A percentile compares a stretch with the other conserved stretches of the same genome.
Evolutionary conservation across 2,888 invertebrate species (phyloP).

Genomic region (Phaedon cochleariae): DNA sequence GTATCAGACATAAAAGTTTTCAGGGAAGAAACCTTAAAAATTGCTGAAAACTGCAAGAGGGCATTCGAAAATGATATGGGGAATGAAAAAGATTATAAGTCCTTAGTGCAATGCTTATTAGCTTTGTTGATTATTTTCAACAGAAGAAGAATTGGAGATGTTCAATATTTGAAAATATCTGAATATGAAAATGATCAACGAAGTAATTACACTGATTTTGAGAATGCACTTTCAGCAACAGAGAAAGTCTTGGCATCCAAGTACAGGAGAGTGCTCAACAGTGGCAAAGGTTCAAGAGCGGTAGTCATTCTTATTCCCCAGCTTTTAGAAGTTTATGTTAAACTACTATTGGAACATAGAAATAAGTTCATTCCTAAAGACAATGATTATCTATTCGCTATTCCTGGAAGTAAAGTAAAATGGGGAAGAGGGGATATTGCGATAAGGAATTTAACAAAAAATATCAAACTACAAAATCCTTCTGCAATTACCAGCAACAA

Average conservation of each 20-base stretch:
- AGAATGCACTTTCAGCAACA: conserved; percentile 35
- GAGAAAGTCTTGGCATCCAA: conserved; percentile 42
- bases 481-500: conserved; percentile 43
- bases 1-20: too few relatives aligned
- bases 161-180: conserved; percentile 39
- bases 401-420: conserved; percentile 41
- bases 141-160: conserved; percentile 39
- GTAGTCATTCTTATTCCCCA: conserved; percentile 48
- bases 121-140: conserved; percentile 40
- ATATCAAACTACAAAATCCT: conserved; percentile 40
- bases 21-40: too few relatives aligned
- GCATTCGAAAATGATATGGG: conserved; percentile 15
- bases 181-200: conserved; percentile 32
- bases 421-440: conserved; percentile 49
- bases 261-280: conserved; percentile 47
- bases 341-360: conserved; percentile 40
- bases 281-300: conserved; percentile 47
- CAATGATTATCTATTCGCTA: conserved; percentile 49
- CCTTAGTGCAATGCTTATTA: conserved; percentile 29
- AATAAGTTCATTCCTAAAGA: conserved; percentile 42
- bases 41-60: conserved; percentile 22
- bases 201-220: conserved; percentile 40
- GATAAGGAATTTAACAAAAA: conserved; percentile 39
- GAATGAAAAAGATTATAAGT: conserved; percentile 28
- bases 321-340: conserved; percentile 40